Conservation (phyloP, 2,797 vertebrate species). For the Xiphophorus birchmanni region DNA sequence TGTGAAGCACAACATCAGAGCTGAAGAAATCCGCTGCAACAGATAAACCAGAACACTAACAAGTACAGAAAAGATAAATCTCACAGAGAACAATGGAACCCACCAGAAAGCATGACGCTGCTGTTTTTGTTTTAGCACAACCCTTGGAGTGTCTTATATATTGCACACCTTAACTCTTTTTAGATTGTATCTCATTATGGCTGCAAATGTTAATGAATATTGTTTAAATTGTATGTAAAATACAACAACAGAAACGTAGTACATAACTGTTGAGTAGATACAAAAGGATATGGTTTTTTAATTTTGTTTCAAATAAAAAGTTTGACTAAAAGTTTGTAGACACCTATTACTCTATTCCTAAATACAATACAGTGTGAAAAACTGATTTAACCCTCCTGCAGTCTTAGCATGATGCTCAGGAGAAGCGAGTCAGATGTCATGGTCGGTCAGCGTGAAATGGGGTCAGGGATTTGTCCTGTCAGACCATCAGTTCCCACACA, state of each 20-base stretch:
- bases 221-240: neutral
- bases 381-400: neutral
- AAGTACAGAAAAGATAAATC: conserved; percentile 44
- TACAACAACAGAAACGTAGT: neutral
- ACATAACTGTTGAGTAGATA: neutral
- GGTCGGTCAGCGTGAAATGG: no score
- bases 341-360: no score
- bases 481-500: no score
- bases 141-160: conserved; percentile 9
- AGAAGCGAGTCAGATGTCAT: no score
- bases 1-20: conserved; percentile 50
- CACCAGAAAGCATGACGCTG: conserved; percentile 12
- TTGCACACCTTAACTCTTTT: neutral
- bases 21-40: conserved; percentile 47
- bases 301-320: neutral
- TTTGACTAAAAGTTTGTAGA: no score
- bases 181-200: neutral
- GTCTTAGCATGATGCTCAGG: no score
- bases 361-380: neutral
- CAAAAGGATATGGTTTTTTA: neutral
- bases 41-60: conserved; percentile 29
- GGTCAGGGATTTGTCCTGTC: no score
- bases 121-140: conserved; percentile 40
- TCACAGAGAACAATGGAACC: neutral
- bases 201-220: neutral